Evolutionary conservation across 2,888 invertebrate genomes (phyloP), one percentile per base, ranked within the genome.

Genomic region (Lepetodrilus schrolli): DNA sequence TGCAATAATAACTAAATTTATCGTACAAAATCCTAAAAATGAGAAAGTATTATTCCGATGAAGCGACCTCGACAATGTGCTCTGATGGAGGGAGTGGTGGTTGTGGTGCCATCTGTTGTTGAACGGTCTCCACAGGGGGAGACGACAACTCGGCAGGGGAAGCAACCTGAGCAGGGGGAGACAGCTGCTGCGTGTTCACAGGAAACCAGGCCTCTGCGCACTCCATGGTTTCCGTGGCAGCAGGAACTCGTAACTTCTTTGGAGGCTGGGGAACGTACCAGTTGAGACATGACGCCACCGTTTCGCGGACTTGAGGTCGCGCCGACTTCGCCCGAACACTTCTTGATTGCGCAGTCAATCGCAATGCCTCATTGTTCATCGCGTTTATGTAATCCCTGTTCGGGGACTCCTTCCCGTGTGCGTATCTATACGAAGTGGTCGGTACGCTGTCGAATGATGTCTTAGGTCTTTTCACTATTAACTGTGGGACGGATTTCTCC

Each of bases 381-480:
- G 84, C 83, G 78, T 83, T 78, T 26, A 87, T 82, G 4, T 75
- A 65, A 7, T 80, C 76, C 70, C 79, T 81, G 76, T 88, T 85
- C 1, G 88, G 89, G 2, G 85, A 83, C 50, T 77, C 82, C 26
- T 72, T 74, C 10, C 88, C 84, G 74, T 89, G 87, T n/a, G 86
- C 76, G 76, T 88, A 88, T 26, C 89, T 79, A 76, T 89, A 89
- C 8, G 86, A 82, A 13, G 84, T 85, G 8, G 84, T 85, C 34
- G 84, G 82, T 2, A 77, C 76, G 34, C 83, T 84, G 21, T 87
- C 88, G 76, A 88, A 87, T 13, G 86, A 86, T 7, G 87, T 86
- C 74, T 82, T 80, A 4, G 87, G 88, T 17, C 87, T 76, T 50
- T 83, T 78, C 1, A 82, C 81, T 47, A 86, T 76, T 37, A 85